Conservation (phyloP, 2,797 vertebrate genomes). For the Notolabrus celidotus region DNA sequence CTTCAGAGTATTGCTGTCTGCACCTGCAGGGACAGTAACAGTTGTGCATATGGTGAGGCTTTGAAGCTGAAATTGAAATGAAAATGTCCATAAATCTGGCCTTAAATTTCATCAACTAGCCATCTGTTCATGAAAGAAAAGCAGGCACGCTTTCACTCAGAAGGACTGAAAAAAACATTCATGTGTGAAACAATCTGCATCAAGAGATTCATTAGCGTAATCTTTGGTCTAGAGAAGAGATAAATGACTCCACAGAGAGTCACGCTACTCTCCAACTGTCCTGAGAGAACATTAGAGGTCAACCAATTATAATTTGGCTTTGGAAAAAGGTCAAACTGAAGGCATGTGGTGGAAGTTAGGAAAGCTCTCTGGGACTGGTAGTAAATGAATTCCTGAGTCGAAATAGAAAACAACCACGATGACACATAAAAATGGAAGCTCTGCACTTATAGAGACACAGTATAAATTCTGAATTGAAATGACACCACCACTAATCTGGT, state of each 20-base stretch:
- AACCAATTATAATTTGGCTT: no score
- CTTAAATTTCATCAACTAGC: constrained; percentile 12
- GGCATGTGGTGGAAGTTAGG: no score
- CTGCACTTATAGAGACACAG: no score
- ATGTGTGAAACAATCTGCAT: constrained; percentile 3
- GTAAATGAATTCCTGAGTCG: no score
- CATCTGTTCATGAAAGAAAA: constrained; percentile 59
- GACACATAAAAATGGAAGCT: no score
- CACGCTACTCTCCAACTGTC: constrained; percentile 15
- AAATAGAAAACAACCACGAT: no score
- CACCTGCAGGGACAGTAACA: constrained; percentile 82
- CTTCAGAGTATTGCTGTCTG: constrained; percentile 81
- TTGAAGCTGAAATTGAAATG: constrained; percentile 38
- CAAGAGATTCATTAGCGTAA: constrained; percentile 46
- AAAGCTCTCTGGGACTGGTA: no score
- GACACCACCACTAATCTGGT: no score
- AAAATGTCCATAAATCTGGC: constrained; percentile 34
- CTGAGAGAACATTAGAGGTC: background rate
- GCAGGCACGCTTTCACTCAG: constrained; percentile 33
- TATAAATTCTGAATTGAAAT: no score
- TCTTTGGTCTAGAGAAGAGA: constrained; percentile 40
- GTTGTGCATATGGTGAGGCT: constrained; percentile 12
- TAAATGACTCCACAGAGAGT: constrained; percentile 36
- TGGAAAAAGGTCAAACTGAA: no score
- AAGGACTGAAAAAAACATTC: constrained; percentile 20